phyloP scores from a whole-genome alignment of 2,888 invertebrate genomes.

The Caenorhabditis doughertyi region DNA sequence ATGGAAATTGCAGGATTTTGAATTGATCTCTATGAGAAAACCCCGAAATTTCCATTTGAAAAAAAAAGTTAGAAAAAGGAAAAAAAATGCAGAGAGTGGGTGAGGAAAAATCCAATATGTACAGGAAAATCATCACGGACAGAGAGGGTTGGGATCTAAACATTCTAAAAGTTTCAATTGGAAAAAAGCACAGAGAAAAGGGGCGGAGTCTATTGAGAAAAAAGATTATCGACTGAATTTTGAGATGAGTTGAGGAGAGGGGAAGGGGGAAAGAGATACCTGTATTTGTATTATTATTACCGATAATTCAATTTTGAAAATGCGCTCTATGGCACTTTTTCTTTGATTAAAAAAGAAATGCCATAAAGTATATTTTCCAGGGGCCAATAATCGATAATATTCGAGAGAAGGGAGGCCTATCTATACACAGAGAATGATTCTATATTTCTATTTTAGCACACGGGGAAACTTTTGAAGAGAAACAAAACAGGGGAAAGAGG shows the following conservation, averaged over 20 bases:
- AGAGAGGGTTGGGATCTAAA: not conserved
- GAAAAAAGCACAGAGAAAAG: not conserved
- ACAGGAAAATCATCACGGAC: constrained; percentile 62
- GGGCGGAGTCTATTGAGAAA: constrained; percentile 13
- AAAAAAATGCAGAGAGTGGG: constrained; percentile 3
- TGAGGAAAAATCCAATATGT: constrained; percentile 50
- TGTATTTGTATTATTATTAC: constrained; percentile 24
- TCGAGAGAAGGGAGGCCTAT: constrained; percentile 5
- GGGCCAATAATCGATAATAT: not conserved
- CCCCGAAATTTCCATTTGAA: not conserved
- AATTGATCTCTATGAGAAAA: not conserved
- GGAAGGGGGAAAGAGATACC: not conserved
- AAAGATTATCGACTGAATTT: not conserved
- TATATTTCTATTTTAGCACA: constrained; percentile 37
- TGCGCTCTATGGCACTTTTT: constrained; percentile 17
- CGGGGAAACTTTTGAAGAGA: constrained; percentile 20
- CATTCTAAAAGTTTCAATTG: not conserved
- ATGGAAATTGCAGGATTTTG: constrained; percentile 3
- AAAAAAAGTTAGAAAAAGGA: constrained; percentile 2
- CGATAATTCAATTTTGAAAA: constrained; percentile 22
- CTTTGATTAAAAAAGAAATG: not conserved
- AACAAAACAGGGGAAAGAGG: not conserved
- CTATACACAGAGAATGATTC: constrained; percentile 30
- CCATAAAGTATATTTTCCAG: not conserved
- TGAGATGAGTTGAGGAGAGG: not conserved